Evolutionary conservation across 2,888 invertebrate genomes (phyloP), one percentile per base, ranked within the genome.

Genomic region (Agriopis leucophaearia): DNA sequence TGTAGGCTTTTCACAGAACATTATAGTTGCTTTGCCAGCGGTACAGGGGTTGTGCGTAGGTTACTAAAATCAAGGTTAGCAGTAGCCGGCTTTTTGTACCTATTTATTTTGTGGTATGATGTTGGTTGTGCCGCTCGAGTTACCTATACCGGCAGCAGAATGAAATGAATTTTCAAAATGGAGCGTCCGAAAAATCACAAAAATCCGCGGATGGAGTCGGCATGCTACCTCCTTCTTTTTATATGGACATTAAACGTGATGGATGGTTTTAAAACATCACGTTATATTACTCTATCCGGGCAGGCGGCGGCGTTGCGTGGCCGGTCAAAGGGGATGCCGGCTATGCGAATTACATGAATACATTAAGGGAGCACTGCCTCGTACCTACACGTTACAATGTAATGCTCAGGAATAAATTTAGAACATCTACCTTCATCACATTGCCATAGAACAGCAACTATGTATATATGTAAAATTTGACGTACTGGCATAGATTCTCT

Each of bases 331-430:
- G 92, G 92, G 92, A 93, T 91, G 88, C 89, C 91, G 89, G 91
- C 89, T 90, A 92, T 91, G 92, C 90, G 94, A 93, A 93, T 94
- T 93, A 93, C 93, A 92, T 93, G 94, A 94, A 94, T 94, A 94
- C 91, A 93, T 94, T 94, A 94, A 90, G 90, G 91, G 88, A 88
- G 88, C 83, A 89, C 85, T 87, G 86, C 89, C 88, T 88, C 87
- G 85, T 91, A 88, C 88, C 86, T 91, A 89, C 88, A 91, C 88
- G 91, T 90, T 89, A 90, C 88, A 90, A 86, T 88, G 92, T 92
- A 92, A 92, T 94, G 91, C 89, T 90, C 88, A 91, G 90, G 91
- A 90, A 92, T 92, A 93, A 88, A 92, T 94, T 92, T 91, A 86
- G 88, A 89, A 84, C 86, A 86, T 89, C 90, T 87, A 91, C 88